Percentiles rank a stretch among this genome's conserved stretches.
Evolutionary conservation across 1,140 invertebrate genomes (phyloP).

Genomic region (Proales similis): DNA sequence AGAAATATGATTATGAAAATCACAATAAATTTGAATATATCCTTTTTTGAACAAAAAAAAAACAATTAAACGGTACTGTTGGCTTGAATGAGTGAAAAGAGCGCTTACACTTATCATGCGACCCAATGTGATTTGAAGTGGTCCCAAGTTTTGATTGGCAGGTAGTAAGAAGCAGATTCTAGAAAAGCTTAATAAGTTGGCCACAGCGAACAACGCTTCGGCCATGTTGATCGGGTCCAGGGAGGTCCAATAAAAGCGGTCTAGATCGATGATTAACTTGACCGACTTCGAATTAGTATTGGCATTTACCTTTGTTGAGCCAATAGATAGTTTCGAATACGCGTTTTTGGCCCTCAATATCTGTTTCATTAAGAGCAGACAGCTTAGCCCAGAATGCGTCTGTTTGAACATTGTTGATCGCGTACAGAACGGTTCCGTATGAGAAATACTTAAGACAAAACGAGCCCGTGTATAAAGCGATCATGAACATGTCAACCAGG

Average conservation of each 20-base stretch:
- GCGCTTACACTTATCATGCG: slow-evolving; percentile 49
- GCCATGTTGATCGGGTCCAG: slow-evolving; percentile 45
- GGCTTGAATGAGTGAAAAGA: not conserved
- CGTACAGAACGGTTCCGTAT: not conserved
- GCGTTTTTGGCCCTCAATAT: not conserved
- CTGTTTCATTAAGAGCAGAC: not conserved
- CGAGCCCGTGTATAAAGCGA: slow-evolving; percentile 47
- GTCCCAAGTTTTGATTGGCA: slow-evolving; percentile 52
- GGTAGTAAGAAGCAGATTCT: slow-evolving; percentile 53
- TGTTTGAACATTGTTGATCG: not conserved
- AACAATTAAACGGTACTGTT: slow-evolving; percentile 3
- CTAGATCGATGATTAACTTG: slow-evolving; percentile 40
- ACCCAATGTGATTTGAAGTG: slow-evolving; percentile 52
- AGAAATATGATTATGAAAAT: slow-evolving; percentile 46
- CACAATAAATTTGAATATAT: slow-evolving; percentile 45
- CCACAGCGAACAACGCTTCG: slow-evolving; percentile 45
- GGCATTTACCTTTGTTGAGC: slow-evolving; percentile 15
- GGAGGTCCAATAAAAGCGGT: slow-evolving; percentile 45
- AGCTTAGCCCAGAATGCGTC: slow-evolving; percentile 7
- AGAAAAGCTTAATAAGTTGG: slow-evolving; percentile 50
- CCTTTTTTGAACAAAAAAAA: slow-evolving; percentile 41
- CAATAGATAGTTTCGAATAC: slow-evolving; percentile 15
- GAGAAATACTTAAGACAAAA: slow-evolving; percentile 42
- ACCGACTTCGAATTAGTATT: not conserved
- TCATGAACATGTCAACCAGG: slow-evolving; percentile 46